Base-by-base conservation (phyloP, 2,888 invertebrate genomes). In the Athalia rosae region DNA sequence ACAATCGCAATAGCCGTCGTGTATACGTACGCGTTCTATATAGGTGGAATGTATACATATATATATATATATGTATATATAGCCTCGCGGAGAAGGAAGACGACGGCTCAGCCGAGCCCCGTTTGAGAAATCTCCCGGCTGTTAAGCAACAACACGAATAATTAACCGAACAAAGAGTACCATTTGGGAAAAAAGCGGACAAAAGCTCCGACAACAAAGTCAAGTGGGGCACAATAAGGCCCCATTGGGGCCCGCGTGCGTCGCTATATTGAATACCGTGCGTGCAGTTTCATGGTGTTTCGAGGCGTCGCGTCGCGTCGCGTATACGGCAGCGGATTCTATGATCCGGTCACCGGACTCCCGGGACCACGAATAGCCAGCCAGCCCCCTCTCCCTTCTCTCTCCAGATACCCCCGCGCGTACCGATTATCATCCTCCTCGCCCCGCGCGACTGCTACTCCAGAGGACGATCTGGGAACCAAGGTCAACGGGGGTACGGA, bases 191-290 rank as follows among this genome's bases (percentile, higher is more conserved):
- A 83, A 81, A 82, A 80, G 74, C 61, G 80, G 81, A 85, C 85
- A 85, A 85, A 85, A 82, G 82, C 82, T 81, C 85, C 85, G 84
- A 86, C 85, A 87, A 88, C 88, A 87, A 87, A 86, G 88, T 89
- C 89, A 89, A 89, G 89, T 89, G 88, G 87, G 87, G 85, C 83
- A 88, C 89, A 89, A 89, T 88, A 86, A 88, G 85, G 82, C 85
- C 83, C 86, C 62, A 50, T 61, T 61, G 28, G 61, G 74, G 48
- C 61, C 74, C 61, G 28, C 28, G 47, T 43, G 61, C 61, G 74
- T 59, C 48, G 50, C 48, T 43, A 62, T 43, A 62, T 74, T 74
- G 48, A 74, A 74, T 74, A 50, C 41, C 58, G 15, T 56, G 45
- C 71, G 45, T 28, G 28, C 53, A 41, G 71, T 45, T 56, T 71